Base-by-base conservation (phyloP, 2,797 vertebrate genomes). In the Numenius phaeopus region DNA sequence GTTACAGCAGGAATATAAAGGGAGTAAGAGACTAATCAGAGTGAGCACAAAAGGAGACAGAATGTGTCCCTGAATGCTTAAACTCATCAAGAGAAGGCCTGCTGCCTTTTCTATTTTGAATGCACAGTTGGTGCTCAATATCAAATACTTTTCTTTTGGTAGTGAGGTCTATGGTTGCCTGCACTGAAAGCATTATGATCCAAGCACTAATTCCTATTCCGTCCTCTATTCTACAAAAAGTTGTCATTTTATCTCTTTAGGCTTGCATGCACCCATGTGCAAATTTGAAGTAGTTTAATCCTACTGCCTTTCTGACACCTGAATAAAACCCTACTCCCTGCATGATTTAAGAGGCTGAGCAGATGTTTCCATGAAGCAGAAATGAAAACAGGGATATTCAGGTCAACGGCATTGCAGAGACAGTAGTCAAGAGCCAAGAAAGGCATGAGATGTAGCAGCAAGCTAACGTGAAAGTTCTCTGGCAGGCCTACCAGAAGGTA, bases 21-120 rank as follows among this genome's bases (percentile, higher is more conserved):
- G 42, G 32, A 92, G 57, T 87, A 85, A 91, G 57, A 70, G 86
- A 95, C 80, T 96, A 96, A 97, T 96, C 92, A 96, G 93, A 87
- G 52, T 20, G 57, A 97, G 78, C 84, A 94, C 91, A 96, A 96
- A 97, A 95, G 90, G 75, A 90, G 91, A 87, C 55, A 93, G 64
- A 96, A 94, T 89, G 90, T 90, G 83, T 87, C 88, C 88, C 83
- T 90, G 94, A 96, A 96, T 59, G 76, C 93, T 90, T 95, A 96
- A 96, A 95, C 86, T 96, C 88, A 92, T 94, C 93, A 93, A 93
- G 78, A 85, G 90, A 89, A 87, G 59, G 78, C 94, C 96, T 90
- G 94, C 93, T 97, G 93, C 90, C 95, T 94, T 94, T 95, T 77
- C 93, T 92, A 77, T 96, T 97, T 80, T 96, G 86, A 96, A 97